Percentiles rank a stretch among this genome's conserved stretches.
Conservation (phyloP, 2,113 vertebrate genomes). For the Ellobius talpinus region DNA sequence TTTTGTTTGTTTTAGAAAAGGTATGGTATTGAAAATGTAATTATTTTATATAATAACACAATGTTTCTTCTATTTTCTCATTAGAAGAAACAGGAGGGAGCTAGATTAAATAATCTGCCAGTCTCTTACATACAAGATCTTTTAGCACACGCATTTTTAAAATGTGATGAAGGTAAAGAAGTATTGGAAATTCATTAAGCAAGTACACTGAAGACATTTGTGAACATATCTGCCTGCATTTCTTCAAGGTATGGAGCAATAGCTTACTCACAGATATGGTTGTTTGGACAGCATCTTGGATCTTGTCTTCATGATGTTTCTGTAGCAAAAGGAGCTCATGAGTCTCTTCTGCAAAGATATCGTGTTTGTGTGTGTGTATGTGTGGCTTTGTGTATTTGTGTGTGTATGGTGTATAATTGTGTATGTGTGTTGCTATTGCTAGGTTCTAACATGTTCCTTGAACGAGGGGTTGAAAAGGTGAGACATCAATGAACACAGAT, state of each 20-base stretch:
- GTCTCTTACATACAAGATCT: neutral
- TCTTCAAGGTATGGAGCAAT: neutral
- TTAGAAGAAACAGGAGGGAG: neutral
- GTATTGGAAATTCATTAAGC: neutral
- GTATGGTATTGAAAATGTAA: accelerated
- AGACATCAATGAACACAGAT: no score
- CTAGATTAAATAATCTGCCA: neutral
- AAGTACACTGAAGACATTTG: accelerated
- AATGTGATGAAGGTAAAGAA: neutral
- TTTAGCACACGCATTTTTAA: neutral
- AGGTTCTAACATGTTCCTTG: no score
- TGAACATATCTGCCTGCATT: neutral
- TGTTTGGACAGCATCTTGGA: neutral
- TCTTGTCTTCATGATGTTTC: neutral
- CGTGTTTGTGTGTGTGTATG: neutral
- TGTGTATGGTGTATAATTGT: neutral
- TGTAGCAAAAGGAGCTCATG: neutral
- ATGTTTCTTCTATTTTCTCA: neutral
- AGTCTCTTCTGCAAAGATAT: neutral
- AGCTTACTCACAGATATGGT: neutral
- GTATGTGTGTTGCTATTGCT: neutral
- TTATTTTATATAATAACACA: neutral
- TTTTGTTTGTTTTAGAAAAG: neutral
- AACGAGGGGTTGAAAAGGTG: no score
- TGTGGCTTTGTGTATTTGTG: neutral